A percentile compares a stretch with the other conserved stretches of the same genome.
Conservation (phyloP, 2,113 vertebrate species). For the Octodon degus region DNA sequence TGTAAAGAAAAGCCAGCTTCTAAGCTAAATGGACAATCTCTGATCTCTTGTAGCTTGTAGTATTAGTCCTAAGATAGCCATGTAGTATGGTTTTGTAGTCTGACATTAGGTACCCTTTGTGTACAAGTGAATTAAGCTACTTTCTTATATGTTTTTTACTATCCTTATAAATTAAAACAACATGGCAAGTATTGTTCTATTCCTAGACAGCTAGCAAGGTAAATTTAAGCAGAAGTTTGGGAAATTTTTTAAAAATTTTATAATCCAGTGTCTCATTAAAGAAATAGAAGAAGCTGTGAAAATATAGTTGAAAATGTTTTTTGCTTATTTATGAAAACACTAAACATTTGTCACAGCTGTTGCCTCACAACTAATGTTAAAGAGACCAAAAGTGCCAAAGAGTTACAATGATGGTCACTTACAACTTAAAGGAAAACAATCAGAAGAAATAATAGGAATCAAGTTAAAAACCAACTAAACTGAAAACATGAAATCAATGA, state of each 20-base stretch:
- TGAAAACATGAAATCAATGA: background rate
- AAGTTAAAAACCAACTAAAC: background rate
- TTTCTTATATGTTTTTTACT: background rate
- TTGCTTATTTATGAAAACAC: conserved; percentile 13
- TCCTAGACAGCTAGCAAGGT: background rate
- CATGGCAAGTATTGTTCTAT: background rate
- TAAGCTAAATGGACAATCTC: background rate
- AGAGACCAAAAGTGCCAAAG: background rate
- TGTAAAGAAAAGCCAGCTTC: background rate
- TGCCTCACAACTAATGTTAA: background rate
- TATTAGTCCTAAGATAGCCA: background rate
- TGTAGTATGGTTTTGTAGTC: background rate
- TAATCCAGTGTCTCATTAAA: background rate
- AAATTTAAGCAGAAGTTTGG: background rate
- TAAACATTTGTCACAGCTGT: background rate
- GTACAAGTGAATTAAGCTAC: background rate
- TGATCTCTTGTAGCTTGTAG: background rate
- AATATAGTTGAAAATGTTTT: background rate
- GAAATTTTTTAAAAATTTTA: no score
- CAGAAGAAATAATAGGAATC: conserved; percentile 15
- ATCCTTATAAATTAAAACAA: background rate
- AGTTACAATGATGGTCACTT: background rate
- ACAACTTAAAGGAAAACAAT: background rate
- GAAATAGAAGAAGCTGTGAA: background rate
- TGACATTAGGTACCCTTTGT: background rate